Percentiles rank a stretch among this genome's conserved stretches.
Evolutionary conservation across 2,797 vertebrate species (phyloP).

Genomic region (Sebastes kiyomatsui): DNA sequence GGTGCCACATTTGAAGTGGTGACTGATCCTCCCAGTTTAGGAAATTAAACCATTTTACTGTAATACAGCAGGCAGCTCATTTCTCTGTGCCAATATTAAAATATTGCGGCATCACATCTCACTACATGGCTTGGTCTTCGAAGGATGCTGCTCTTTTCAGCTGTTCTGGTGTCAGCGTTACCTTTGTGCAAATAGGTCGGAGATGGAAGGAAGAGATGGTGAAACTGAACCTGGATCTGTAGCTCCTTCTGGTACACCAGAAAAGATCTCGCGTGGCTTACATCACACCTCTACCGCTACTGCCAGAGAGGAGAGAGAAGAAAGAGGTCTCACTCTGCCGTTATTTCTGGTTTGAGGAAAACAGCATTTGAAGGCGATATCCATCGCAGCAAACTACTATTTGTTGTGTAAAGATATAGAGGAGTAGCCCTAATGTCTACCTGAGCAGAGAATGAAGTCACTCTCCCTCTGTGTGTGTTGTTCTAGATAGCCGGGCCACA

Average conservation of each 20-base stretch:
- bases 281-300: constrained; percentile 46
- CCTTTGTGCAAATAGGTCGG: background rate
- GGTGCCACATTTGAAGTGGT: background rate
- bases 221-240: constrained; percentile 66
- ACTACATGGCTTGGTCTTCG: background rate
- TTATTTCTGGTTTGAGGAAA: constrained; percentile 1
- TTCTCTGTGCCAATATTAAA: constrained; percentile 65
- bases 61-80: constrained; percentile 33
- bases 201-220: background rate
- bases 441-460: background rate
- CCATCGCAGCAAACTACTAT: background rate
- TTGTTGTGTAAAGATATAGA: background rate
- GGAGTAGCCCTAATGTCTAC: background rate
- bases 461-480: background rate
- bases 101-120: constrained; percentile 68
- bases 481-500: background rate
- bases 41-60: background rate
- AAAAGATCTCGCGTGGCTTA: constrained; percentile 79
- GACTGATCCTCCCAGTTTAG: background rate
- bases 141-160: constrained; percentile 6
- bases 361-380: background rate
- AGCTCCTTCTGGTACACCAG: constrained; percentile 3
- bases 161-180: constrained; percentile 54
- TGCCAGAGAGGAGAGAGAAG: background rate
- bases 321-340: constrained; percentile 56